A percentile compares a stretch with the other conserved stretches of the same genome.
phyloP scores from a whole-genome alignment of 2,113 vertebrate genomes.

The Hylia prasina region DNA sequence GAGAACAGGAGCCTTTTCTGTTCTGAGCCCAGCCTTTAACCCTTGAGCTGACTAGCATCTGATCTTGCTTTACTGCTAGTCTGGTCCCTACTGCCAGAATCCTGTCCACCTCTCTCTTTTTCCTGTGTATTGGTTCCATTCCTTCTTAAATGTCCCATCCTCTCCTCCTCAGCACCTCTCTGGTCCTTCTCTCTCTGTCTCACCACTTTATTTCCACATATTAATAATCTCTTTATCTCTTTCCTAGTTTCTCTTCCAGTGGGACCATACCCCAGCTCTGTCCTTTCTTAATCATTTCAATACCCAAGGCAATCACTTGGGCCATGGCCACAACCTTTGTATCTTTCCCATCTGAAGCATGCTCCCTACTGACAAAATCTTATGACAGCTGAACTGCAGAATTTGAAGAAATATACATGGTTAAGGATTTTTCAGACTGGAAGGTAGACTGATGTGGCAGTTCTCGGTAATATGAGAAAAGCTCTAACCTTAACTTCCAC shows the following conservation, averaged over 20 bases:
- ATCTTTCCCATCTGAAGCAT: background rate
- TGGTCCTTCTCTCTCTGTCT: background rate
- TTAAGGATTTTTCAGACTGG: background rate
- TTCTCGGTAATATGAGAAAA: background rate
- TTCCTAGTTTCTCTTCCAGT: background rate
- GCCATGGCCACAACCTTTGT: accelerated
- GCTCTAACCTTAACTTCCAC: background rate
- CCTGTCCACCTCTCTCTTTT: background rate
- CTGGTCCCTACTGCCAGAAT: background rate
- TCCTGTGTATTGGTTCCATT: background rate
- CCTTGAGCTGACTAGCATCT: background rate
- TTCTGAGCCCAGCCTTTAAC: background rate
- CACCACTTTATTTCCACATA: background rate
- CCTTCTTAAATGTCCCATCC: background rate
- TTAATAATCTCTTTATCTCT: background rate
- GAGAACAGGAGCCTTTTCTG: background rate
- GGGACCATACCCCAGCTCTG: background rate
- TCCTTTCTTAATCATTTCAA: background rate
- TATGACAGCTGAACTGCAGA: background rate
- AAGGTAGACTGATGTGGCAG: background rate
- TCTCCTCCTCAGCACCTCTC: background rate
- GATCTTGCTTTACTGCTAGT: background rate
- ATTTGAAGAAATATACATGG: accelerated
- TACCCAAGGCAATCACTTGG: background rate
- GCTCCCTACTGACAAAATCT: background rate